Percentiles rank a stretch among this genome's conserved stretches.
Conservation (phyloP, 2,888 invertebrate species). For the Chaitophorus viminalis region DNA sequence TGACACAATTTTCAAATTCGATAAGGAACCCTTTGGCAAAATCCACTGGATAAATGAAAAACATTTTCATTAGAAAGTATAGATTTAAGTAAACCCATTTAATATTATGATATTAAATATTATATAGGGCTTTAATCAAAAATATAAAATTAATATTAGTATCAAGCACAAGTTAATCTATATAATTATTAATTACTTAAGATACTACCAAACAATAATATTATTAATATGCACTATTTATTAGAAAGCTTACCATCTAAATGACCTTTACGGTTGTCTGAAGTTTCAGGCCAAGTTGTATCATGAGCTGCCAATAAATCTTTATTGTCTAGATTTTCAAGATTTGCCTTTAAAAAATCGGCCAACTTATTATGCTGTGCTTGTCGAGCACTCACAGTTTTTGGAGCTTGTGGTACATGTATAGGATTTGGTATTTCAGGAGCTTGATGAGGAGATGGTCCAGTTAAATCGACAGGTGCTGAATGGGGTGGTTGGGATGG, state of each 20-base stretch:
- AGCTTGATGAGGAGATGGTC: slow-evolving; percentile 36
- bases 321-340: slow-evolving; percentile 76
- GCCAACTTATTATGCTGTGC: slow-evolving; percentile 71
- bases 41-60: no score
- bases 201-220: no score
- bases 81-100: no score
- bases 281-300: slow-evolving; percentile 73
- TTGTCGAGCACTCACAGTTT: slow-evolving; percentile 68
- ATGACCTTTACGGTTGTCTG: slow-evolving; percentile 66
- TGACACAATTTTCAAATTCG: no score
- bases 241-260: slow-evolving; percentile 44
- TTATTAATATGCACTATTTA: background rate
- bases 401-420: slow-evolving; percentile 64
- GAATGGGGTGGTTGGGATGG: slow-evolving; percentile 21
- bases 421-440: slow-evolving; percentile 49
- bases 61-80: no score
- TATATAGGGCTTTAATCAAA: no score
- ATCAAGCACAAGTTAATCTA: no score
- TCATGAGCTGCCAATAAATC: slow-evolving; percentile 73
- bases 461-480: slow-evolving; percentile 55
- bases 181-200: no score
- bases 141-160: no score
- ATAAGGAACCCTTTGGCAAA: no score
- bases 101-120: no score
- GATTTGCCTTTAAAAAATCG: slow-evolving; percentile 78